Evolutionary conservation across 2,888 invertebrate species (phyloP), one percentile per base, ranked within the genome.

Genomic region (Cephus runcator): DNA sequence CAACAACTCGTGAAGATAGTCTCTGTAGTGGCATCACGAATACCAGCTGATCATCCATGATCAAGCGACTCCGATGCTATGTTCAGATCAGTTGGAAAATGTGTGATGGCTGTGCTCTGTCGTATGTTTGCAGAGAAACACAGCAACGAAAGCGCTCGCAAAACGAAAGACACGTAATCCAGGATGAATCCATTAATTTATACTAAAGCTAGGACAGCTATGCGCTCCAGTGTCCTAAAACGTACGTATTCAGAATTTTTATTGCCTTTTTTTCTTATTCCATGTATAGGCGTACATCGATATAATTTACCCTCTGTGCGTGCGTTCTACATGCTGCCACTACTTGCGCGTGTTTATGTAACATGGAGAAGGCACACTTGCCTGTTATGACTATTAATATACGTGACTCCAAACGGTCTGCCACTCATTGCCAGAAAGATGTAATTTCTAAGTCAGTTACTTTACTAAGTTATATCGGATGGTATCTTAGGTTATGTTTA

Each of bases 161-260:
- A 80, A 79, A 77, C 75, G 77, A 79, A 69, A 79, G 15, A 81
- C 56, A 56, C 79, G 77, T 79, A 79, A 81, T 80, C 79, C 77
- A 83, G 56, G 76, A 90, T 90, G 90, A 88, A 90, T 83, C 81
- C 85, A 73, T 82, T 90, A 80, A 81, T 90, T 81, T 84, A 86
- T 79, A 85, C 85, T n/a, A 90, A 87, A 82, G 81, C 86, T 35
- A 87, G 87, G 78, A 77, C 85, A 33, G 83, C 83, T 71, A 80
- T 85, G n/a, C 87, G 85, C 73, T 82, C 85, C 75, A 84, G 82
- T 82, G 80, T 87, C 23, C 82, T 88, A 30, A 87, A 85, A 81
- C 85, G 90, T 90, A 87, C 40, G 87, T 87, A 86, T 74, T 71
- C 4, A 9, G 30, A 74, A 30, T 79, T 77, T 78, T n/a, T 33